These are phyloP conservation scores for Zeuzera pyrina DNA, from an alignment of 2,888 invertebrate species.

Conservation along the genomic window DNA sequence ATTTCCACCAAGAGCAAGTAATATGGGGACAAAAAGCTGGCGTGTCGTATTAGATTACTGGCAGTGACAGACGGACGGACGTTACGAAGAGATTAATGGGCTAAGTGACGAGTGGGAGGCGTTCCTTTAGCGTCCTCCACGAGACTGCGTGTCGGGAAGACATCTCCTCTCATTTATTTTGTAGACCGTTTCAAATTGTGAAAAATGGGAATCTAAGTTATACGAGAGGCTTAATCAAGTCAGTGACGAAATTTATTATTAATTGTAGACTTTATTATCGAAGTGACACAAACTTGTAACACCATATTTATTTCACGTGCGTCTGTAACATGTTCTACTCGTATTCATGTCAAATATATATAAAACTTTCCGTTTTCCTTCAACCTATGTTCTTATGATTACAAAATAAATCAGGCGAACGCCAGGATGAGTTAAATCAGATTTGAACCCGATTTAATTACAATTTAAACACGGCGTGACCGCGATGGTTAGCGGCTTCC, in stretches of 20 bases:
- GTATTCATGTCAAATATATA: too few species aligned
- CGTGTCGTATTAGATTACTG: slow-evolving; percentile 71
- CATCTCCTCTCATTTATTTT: slow-evolving; percentile 49
- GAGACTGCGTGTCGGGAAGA: slow-evolving; percentile 34
- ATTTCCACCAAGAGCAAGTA: slow-evolving; percentile 55
- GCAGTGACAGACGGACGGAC: slow-evolving; percentile 64
- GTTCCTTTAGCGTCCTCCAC: slow-evolving; percentile 27
- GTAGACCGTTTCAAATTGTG: slow-evolving; percentile 42
- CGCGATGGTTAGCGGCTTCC: slow-evolving; percentile 55
- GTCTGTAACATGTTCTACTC: too few species aligned
- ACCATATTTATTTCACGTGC: too few species aligned
- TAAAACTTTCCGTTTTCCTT: too few species aligned
- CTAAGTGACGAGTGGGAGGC: slow-evolving; percentile 67
- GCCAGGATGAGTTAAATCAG: slow-evolving; percentile 43
- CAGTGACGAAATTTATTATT: too few species aligned
- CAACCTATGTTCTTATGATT: too few species aligned
- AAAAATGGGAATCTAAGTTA: too few species aligned
- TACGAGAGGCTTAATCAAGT: too few species aligned
- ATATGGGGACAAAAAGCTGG: slow-evolving; percentile 66
- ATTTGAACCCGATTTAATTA: slow-evolving; percentile 52
- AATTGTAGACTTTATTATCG: too few species aligned
- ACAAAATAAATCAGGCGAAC: too few species aligned
- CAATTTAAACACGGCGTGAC: slow-evolving; percentile 48
- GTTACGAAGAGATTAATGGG: slow-evolving; percentile 64
- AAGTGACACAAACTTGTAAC: too few species aligned